Conservation (phyloP, 2,888 invertebrate species). For the Nomada ferruginata region DNA sequence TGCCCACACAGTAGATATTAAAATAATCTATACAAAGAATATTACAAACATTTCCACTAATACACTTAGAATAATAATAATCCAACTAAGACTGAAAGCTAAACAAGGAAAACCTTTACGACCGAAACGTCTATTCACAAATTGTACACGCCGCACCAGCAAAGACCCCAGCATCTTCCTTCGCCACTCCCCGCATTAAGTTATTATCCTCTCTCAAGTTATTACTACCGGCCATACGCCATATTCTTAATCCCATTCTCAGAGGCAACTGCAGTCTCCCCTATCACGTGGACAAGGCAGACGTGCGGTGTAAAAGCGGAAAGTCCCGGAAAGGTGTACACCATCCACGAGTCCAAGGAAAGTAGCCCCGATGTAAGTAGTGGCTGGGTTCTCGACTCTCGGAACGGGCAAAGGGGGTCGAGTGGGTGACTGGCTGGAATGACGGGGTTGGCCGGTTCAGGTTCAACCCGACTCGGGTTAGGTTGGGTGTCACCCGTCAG, state of each 20-base stretch:
- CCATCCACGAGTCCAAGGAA: conserved; percentile 43
- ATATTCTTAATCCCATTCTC: conserved; percentile 15
- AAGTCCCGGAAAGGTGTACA: conserved; percentile 51
- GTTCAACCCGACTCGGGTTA: conserved; percentile 57
- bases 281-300: conserved; percentile 3
- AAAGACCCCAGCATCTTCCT: not conserved
- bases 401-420: conserved; percentile 58
- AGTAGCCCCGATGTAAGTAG: conserved; percentile 63
- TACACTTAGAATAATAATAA: too few species aligned
- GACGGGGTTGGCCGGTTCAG: conserved; percentile 60
- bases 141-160: not conserved
- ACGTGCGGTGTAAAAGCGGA: conserved; percentile 42
- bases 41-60: too few species aligned
- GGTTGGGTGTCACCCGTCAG: conserved; percentile 59
- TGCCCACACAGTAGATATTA: too few species aligned
- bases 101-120: too few species aligned
- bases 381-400: conserved; percentile 50
- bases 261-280: conserved; percentile 4
- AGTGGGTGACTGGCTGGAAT: conserved; percentile 68
- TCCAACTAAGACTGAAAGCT: too few species aligned
- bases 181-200: not conserved
- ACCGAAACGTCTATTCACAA: too few species aligned
- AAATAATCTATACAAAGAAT: too few species aligned
- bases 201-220: not conserved
- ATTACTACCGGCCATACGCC: not conserved